Conservation (phyloP, 2,113 vertebrate genomes). For the Protomyctophum bolini region DNA sequence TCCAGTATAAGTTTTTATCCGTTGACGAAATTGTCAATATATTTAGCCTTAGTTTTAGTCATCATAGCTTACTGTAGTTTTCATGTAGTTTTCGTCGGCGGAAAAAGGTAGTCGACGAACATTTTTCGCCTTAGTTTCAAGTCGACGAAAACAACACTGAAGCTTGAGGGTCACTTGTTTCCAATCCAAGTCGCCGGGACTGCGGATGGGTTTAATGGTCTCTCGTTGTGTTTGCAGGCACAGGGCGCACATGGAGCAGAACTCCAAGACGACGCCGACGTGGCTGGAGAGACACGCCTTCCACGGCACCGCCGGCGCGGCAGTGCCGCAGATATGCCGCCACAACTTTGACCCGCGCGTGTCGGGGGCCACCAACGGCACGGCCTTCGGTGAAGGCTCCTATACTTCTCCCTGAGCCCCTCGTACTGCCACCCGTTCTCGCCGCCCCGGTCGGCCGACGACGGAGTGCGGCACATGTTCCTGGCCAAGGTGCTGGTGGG, state of each 20-base stretch:
- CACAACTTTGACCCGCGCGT: conserved; percentile 71
- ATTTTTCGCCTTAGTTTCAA: too few species aligned
- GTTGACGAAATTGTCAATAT: too few species aligned
- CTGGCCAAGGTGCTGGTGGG: conserved; percentile 72
- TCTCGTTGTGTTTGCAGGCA: conserved; percentile 27
- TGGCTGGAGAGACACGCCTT: conserved; percentile 67
- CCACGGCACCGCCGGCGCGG: conserved; percentile 54
- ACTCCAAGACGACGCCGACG: not conserved
- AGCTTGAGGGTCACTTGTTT: too few species aligned
- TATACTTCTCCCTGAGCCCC: conserved; percentile 62
- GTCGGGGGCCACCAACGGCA: conserved; percentile 54
- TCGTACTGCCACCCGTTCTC: conserved; percentile 32
- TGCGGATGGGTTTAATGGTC: too few species aligned
- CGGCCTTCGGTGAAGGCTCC: conserved; percentile 37
- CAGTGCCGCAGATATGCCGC: conserved; percentile 53
- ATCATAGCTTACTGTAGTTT: too few species aligned
- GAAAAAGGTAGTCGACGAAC: too few species aligned
- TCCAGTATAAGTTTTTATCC: too few species aligned
- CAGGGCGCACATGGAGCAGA: conserved; percentile 48
- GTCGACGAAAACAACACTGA: too few species aligned
- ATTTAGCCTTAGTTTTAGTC: too few species aligned
- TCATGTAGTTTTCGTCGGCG: too few species aligned
- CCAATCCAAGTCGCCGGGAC: too few species aligned
- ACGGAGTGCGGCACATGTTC: conserved; percentile 49
- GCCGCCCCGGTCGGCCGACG: accelerated